Conservation (phyloP, 2,113 vertebrate species). For the Nannospalax galili region DNA sequence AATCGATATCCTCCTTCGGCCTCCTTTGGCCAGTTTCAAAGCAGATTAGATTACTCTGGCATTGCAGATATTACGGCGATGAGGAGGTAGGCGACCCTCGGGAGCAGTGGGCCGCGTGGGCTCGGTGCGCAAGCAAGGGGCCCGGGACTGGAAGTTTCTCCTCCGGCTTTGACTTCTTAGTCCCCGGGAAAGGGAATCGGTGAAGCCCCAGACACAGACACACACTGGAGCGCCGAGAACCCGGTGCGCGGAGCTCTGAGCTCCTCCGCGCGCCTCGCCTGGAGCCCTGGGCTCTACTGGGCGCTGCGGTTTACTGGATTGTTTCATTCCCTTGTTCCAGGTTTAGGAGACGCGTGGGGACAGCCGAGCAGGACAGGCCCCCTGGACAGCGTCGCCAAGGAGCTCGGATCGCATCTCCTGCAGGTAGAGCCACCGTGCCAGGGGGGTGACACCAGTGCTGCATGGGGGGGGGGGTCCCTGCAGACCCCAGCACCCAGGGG, state of each 20-base stretch:
- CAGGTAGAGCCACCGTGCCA: slow-evolving; percentile 85
- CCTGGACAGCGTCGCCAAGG: slow-evolving; percentile 93
- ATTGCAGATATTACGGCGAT: not conserved
- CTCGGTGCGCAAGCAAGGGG: not conserved
- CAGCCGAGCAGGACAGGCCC: slow-evolving; percentile 89
- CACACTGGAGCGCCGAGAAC: accelerated
- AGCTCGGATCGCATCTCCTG: slow-evolving; percentile 95
- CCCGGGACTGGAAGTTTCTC: not conserved
- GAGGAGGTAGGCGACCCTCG: not conserved
- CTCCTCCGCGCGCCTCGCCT: accelerated
- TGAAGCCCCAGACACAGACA: no score
- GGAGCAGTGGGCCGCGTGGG: accelerated
- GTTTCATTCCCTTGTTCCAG: slow-evolving; percentile 78
- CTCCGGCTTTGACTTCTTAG: not conserved
- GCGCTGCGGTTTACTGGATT: not conserved
- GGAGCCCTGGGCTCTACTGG: not conserved
- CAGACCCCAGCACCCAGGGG: no score
- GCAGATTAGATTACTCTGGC: slow-evolving; percentile 64
- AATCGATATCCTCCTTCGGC: slow-evolving; percentile 11
- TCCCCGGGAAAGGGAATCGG: not conserved
- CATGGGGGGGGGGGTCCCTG: accelerated
- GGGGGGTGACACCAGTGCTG: no score
- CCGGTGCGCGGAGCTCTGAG: accelerated
- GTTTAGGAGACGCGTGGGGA: slow-evolving; percentile 94
- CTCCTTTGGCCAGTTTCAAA: slow-evolving; percentile 31